These are phyloP conservation scores for Etheostoma nigrum DNA, from an alignment of 2,797 vertebrate species.

Conservation along the genomic window DNA sequence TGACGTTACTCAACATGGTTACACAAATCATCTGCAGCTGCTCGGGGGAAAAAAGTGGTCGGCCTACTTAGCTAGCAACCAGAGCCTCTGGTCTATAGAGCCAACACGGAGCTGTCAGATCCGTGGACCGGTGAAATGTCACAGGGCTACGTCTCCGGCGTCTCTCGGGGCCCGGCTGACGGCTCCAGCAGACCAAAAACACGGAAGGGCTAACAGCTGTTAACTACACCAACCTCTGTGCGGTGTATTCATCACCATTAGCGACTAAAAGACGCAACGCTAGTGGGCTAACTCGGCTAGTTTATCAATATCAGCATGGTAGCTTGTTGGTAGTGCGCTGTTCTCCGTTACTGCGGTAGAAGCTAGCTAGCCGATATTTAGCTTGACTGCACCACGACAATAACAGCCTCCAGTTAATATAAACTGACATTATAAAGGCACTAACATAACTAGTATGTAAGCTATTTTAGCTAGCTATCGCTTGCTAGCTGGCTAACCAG, in stretches of 20 bases:
- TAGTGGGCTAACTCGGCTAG: conserved; percentile 59
- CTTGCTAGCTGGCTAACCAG: conserved; percentile 61
- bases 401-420: conserved; percentile 1
- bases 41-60: conserved; percentile 43
- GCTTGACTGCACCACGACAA: conserved; percentile 52
- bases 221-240: conserved; percentile 27
- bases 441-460: neutral
- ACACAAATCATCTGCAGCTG: conserved; percentile 80
- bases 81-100: conserved; percentile 58
- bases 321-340: conserved; percentile 44
- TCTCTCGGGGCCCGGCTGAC: conserved; percentile 61
- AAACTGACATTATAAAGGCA: conserved; percentile 2
- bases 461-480: conserved; percentile 34
- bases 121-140: conserved; percentile 75
- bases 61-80: conserved; percentile 76
- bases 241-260: conserved; percentile 37
- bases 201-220: conserved; percentile 46
- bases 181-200: conserved; percentile 45
- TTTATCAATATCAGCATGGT: conserved; percentile 66
- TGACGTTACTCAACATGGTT: conserved; percentile 69
- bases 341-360: conserved; percentile 45
- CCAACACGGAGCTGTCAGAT: conserved; percentile 70
- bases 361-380: conserved; percentile 60
- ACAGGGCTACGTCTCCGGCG: conserved; percentile 62
- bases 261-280: conserved; percentile 55